Conservation (phyloP, 1,140 invertebrate genomes). For the Neelides sp. region DNA sequence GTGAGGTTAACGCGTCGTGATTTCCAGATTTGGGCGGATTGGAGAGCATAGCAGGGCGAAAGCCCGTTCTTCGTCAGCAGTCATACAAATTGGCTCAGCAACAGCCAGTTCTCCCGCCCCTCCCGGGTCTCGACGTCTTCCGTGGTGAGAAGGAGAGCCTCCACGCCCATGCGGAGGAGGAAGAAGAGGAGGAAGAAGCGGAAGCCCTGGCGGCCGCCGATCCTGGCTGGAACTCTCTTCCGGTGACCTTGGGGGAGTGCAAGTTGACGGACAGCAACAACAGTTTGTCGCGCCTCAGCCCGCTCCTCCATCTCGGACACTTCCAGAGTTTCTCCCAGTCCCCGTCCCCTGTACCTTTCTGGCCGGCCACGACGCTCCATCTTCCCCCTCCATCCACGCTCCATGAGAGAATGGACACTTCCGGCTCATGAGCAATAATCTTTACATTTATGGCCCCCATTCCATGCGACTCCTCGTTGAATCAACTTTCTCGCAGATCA, state of each 20-base stretch:
- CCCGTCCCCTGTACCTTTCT: not conserved
- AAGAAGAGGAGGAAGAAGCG: slow-evolving; percentile 27
- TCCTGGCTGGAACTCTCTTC: slow-evolving; percentile 21
- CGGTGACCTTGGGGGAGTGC: slow-evolving; percentile 28
- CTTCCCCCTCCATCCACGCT: not conserved
- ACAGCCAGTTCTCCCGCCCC: slow-evolving; percentile 38
- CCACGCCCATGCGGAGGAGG: slow-evolving; percentile 27
- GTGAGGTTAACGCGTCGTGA: too few relatives aligned
- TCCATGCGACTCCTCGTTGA: too few relatives aligned
- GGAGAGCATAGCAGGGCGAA: too few relatives aligned
- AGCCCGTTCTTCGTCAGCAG: slow-evolving; percentile 51
- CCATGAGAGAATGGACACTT: slow-evolving; percentile 26
- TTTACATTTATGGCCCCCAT: not conserved
- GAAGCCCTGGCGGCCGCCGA: slow-evolving; percentile 9
- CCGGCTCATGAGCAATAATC: slow-evolving; percentile 13
- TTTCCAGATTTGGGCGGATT: slow-evolving; percentile 5
- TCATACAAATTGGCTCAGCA: slow-evolving; percentile 66
- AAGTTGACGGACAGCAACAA: slow-evolving; percentile 28
- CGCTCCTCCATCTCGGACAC: slow-evolving; percentile 19
- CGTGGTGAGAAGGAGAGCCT: slow-evolving; percentile 32
- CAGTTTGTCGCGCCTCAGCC: slow-evolving; percentile 29
- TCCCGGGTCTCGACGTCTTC: slow-evolving; percentile 35
- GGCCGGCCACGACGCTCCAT: not conserved
- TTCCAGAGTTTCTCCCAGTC: slow-evolving; percentile 14
- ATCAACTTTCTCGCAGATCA: too few relatives aligned